Evolutionary conservation across 2,888 invertebrate species (phyloP), one percentile per base, ranked within the genome.

Genomic region (Hylaea fasciaria): DNA sequence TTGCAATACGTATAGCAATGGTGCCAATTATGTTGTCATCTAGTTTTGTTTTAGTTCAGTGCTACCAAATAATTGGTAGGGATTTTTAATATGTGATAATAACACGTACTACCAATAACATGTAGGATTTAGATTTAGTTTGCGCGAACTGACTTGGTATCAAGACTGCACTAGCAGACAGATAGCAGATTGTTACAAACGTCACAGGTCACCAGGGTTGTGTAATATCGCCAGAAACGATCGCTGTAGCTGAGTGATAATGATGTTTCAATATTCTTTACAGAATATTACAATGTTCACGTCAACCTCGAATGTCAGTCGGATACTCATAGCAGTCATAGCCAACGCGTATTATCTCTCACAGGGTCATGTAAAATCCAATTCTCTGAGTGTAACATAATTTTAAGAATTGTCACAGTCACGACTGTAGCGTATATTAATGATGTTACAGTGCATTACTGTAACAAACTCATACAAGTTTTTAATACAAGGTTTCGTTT

Each of bases 291-390:
- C 43, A 32, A 28, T 40, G 40, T 10, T 41, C 13, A 50, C 16
- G 12, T n/a, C 29, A 14, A 51, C 43, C 43, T 32, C 8, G 41
- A 7, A 43, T 32, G 49, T 17, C 49, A 49, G 10, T 48, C 37
- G 3, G 32, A 0, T 32, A 48, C 37, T 2, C n/a, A n/a, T n/a
- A n/a, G n/a, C n/a, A 48, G n/a, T 39, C 14, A 22, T 49, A 28
- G 9, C 22, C 13, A 13, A 9, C 39, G 8, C 11, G 17, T 48
- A 16, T 35, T 10, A 17, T 45, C 28, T 45, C 29, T 45, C 28
- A 45, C 45, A 45, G 45, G 45, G 45, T 29, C 45, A 45, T 8
- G 45, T 45, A 29, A 3, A 5, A 29, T 47, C 22, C 13, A 47
- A 12, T 37, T 37, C 10, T 12, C 1, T 10, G 12, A n/a, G 37